phyloP scores from a whole-genome alignment of 2,888 invertebrate genomes.

The Orgyia antiqua region DNA sequence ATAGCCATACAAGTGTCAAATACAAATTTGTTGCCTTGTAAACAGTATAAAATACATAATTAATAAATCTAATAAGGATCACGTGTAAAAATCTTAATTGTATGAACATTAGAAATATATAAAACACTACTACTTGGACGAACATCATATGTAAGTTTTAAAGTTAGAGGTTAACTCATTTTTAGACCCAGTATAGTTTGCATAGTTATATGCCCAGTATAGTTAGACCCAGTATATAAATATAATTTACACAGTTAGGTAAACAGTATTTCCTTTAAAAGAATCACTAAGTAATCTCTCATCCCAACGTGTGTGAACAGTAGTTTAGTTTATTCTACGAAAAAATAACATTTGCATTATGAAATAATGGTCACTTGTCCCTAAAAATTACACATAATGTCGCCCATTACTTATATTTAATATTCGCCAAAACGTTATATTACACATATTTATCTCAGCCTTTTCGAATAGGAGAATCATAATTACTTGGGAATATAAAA shows the following conservation, averaged over 20 bases:
- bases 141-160: constrained; percentile 54
- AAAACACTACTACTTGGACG: constrained; percentile 66
- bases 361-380: too few relatives aligned
- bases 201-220: too few relatives aligned
- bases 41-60: constrained; percentile 65
- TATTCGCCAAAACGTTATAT: constrained; percentile 65
- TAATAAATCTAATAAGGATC: constrained; percentile 55
- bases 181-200: too few relatives aligned
- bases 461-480: constrained; percentile 76
- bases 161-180: too few relatives aligned
- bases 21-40: constrained; percentile 35
- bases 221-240: too few relatives aligned
- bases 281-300: too few relatives aligned
- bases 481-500: constrained; percentile 69
- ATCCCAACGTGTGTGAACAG: too few relatives aligned
- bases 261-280: too few relatives aligned
- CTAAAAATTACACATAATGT: constrained; percentile 38
- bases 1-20: too few relatives aligned
- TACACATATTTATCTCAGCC: constrained; percentile 71
- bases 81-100: constrained; percentile 60
- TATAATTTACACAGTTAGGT: too few relatives aligned
- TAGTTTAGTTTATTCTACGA: too few relatives aligned
- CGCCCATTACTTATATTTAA: constrained; percentile 49
- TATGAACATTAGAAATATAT: constrained; percentile 71
- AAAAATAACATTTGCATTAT: too few relatives aligned